Evolutionary conservation across 1,140 invertebrate genomes (phyloP), one percentile per base, ranked within the genome.

Genomic region (Trachymyrmex septentrionalis): DNA sequence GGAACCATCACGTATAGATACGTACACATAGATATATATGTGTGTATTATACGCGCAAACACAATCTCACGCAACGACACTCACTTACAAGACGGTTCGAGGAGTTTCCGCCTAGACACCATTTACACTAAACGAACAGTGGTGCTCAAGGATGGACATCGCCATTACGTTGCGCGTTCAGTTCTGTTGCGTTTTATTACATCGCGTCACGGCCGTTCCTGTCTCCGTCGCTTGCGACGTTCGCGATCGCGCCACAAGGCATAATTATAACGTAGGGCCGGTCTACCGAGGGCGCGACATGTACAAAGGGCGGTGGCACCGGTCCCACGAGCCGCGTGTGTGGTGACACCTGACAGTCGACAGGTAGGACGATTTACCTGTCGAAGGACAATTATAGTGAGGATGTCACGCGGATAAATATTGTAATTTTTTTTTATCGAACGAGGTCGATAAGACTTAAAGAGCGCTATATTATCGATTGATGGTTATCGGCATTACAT

Each of bases 251-350:
- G 38, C 38, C 80, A 55, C 80, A 57, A 55, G 38, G 38, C 9
- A 44, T 2, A 53, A 14, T 2, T 19, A 19, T 4, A 53, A 81
- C 16, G 53, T 59, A 72, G 69, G 80, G 38, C 69, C 69, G 80
- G 55, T 63, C 80, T 72, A 82, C 7, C 53, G 67, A 82, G 80
- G 80, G 67, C 80, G 80, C 80, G 78, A 82, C 66, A 6, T 27
- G 78, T 71, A 59, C 67, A 69, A 84, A 84, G 80, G 80, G 80
- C 80, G 80, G 80, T 84, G 80, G 80, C 80, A 82, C 80, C 67
- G 69, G 69, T 61, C 19, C 24, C 44, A 6, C 55, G 19, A 61
- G 19, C 38, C 14, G 38, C 24, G 16, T 16, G 16, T 48, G 16
- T 59, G 0, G 0, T 10, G 66, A 30, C 55, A 73, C 30, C 80